A percentile compares a stretch with the other conserved stretches of the same genome.
phyloP scores from a whole-genome alignment of 2,888 invertebrate species.

The Exephanes ischioxanthus region DNA sequence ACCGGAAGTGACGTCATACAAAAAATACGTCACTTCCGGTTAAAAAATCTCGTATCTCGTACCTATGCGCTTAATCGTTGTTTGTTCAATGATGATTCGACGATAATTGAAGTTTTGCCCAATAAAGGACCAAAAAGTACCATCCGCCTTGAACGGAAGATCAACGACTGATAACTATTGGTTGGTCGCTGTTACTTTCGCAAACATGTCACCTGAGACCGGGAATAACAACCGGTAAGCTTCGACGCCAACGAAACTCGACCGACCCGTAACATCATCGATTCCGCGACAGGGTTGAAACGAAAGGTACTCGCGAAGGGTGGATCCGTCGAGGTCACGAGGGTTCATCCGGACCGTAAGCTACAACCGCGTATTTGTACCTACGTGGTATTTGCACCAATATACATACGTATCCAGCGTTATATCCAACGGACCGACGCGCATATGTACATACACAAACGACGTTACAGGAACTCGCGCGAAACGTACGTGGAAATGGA shows the following conservation, averaged over 20 bases:
- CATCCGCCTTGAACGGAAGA: background rate
- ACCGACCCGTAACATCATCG: background rate
- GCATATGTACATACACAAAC: constrained; percentile 30
- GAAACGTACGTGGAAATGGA: constrained; percentile 60
- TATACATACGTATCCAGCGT: background rate
- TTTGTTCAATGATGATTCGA: background rate
- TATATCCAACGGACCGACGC: background rate
- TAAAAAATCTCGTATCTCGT: background rate
- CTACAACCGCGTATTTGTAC: constrained; percentile 42
- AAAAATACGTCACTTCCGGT: too few species aligned
- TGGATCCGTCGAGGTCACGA: constrained; percentile 58
- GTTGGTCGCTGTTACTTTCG: background rate
- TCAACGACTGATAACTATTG: background rate
- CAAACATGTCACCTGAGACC: background rate
- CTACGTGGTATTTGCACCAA: constrained; percentile 51
- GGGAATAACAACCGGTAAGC: background rate
- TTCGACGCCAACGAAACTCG: background rate
- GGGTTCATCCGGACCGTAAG: constrained; percentile 60
- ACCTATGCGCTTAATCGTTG: background rate
- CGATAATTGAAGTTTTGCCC: background rate
- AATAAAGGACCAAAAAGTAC: background rate
- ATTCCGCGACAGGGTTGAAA: background rate
- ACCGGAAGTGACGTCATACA: too few species aligned
- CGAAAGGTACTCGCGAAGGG: constrained; percentile 27
- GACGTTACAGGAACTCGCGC: constrained; percentile 49